These are phyloP conservation scores for Dryadula phaetusa DNA, from an alignment of 2,888 invertebrate genomes.

Conservation along the genomic window DNA sequence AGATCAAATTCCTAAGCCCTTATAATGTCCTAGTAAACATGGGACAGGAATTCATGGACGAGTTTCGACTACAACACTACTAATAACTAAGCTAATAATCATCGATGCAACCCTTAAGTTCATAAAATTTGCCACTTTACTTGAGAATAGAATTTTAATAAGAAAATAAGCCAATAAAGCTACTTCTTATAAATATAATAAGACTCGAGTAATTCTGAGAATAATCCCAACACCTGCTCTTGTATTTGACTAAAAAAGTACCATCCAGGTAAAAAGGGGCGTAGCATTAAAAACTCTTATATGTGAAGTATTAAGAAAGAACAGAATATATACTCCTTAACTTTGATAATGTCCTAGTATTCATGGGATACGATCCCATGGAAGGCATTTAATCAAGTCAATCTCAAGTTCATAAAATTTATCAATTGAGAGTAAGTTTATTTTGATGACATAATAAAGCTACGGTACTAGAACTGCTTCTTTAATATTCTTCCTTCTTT, in stretches of 20 bases:
- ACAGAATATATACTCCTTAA: neutral
- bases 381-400: neutral
- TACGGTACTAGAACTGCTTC: too few relatives aligned
- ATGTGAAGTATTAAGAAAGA: neutral
- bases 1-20: neutral
- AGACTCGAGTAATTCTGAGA: neutral
- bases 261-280: neutral
- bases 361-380: neutral
- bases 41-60: too few relatives aligned
- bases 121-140: too few relatives aligned
- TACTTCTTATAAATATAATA: neutral
- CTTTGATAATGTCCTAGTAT: neutral
- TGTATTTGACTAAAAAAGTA: neutral
- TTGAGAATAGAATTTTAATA: too few relatives aligned
- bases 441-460: too few relatives aligned
- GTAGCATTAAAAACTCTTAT: neutral
- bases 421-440: too few relatives aligned
- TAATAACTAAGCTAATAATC: too few relatives aligned
- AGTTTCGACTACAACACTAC: too few relatives aligned
- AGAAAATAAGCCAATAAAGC: neutral
- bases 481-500: too few relatives aligned
- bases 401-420: neutral
- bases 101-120: too few relatives aligned
- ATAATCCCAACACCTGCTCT: too few relatives aligned
- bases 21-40: neutral